Evolutionary conservation across 2,113 vertebrate species (phyloP), one percentile per base, ranked within the genome.

Genomic region (Labeo rohita): DNA sequence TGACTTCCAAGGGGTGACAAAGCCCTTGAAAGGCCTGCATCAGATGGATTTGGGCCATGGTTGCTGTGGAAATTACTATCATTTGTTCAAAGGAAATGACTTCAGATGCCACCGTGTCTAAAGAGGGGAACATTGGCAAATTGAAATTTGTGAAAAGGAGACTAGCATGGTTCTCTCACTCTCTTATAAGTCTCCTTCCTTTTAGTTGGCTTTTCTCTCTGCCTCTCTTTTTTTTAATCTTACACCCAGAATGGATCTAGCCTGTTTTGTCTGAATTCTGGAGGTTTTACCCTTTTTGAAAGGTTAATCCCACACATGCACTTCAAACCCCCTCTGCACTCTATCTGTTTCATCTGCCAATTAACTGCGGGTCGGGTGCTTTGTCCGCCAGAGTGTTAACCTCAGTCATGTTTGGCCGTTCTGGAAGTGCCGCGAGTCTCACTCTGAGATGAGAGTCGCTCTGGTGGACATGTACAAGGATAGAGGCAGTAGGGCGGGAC

Each of bases 1-100:
- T 93, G 93, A 94, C 91, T 93, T 95, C 89, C 93, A 93, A 93
- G 89, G 89, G 94, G 90, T 94, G 93, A 95, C 92, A 95, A 94
- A 95, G 92, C 87, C 92, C 92, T 91, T 90, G 91, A 90, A 91
- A 93, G 86, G 89, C 77, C 86, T 77, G 87, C 34, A 56, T 56
- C 88, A 89, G 92, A 93, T 93, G 85, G 92, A 93, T 92, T 93
- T 87, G 82, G 90, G 91, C 91, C 88, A 92, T 92, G 86, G 91
- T 91, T 89, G 90, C 90, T 88, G 87, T 85, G 91, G 90, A 95
- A 95, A 95, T 94, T 91, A 93, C 94, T 91, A 94, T 93, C 93
- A 94, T 94, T 94, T 94, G 93, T 94, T 92, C 92, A 93, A 81
- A 92, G 91, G 92, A 94, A 94, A 95, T 92, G 86, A 90, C 92